Evolutionary conservation across 2,113 vertebrate species (phyloP), one percentile per base, ranked within the genome.

Genomic region (Coryphaenoides rupestris): DNA sequence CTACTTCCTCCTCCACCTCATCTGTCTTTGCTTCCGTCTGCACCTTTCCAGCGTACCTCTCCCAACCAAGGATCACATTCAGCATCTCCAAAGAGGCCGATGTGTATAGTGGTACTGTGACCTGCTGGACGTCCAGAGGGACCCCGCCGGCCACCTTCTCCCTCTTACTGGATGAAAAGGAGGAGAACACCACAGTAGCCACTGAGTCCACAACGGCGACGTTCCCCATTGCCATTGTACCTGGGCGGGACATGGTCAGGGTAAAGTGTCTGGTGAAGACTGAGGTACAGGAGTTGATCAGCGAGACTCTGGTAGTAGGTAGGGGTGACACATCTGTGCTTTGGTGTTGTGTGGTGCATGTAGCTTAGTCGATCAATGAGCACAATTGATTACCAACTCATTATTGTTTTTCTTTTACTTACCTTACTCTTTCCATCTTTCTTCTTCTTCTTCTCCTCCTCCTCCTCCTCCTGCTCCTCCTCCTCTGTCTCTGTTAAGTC

Each of bases 261-360:
- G 73, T 83, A 4, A 78, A 0, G 21, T 93, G 92, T 45, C 64
- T 61, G 58, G 84, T 82, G 12, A 66, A 70, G 12, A 91, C 77
- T 1, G 56, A 73, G 13, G 5, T 71, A 23, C 77, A 83, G 1
- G 55, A 77, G 16, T 59, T 89, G 21, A 45, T 12, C 59, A 92
- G 91, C 17, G 59, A 84, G 13, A 40, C 74, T 45, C 76, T 92
- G 83, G 82, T 83, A 74, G 84, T 91, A 68, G 92, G 92, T 93
- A 76, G 78, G 90, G 60, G 23, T 4, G 7, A 33, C 22, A 55
- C 49, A 62, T 22, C 13, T 5, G 6, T 21, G 3, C 68, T 50
- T n/a, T 50, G 47, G 47, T 16, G n/a, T 50, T 3, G 13, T 50
- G 33, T n/a, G 54, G 21, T 22, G 54, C 14, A 14, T 55, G 12